phyloP scores from a whole-genome alignment of 2,113 vertebrate species.

The Daphoenositta chrysoptera region DNA sequence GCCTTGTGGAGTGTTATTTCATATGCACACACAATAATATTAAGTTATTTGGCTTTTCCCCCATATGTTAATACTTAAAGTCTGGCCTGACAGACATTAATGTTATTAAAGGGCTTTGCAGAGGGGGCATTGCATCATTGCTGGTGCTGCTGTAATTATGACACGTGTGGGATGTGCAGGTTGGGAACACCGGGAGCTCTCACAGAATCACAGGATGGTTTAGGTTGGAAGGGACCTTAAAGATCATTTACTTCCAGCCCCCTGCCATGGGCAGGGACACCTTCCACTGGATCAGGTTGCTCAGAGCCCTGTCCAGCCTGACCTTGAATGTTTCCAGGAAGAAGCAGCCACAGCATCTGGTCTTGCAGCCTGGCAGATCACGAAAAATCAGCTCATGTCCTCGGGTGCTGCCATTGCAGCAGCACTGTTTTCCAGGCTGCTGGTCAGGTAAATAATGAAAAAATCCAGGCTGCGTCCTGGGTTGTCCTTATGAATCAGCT shows the following conservation, averaged over 20 bases:
- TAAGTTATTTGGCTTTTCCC: constrained; percentile 27
- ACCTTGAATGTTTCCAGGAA: neutral
- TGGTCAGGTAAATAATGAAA: neutral
- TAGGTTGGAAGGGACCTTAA: neutral
- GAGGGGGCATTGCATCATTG: neutral
- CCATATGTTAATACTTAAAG: neutral
- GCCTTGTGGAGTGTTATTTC: constrained; percentile 23
- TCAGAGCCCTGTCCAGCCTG: neutral
- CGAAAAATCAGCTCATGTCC: neutral
- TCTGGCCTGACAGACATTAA: neutral
- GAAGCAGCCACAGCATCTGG: neutral
- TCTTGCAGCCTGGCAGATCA: neutral
- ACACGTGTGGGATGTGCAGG: neutral
- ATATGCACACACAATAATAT: neutral
- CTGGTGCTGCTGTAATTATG: neutral
- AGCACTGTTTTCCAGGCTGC: neutral
- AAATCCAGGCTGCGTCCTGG: neutral
- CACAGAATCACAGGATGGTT: neutral
- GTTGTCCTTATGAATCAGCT: neutral
- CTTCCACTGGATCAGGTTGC: neutral
- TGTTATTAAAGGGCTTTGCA: neutral
- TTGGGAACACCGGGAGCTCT: neutral
- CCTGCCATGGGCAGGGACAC: neutral
- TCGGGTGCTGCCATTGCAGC: neutral
- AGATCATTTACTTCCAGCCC: neutral